Evolutionary conservation across 1,140 invertebrate genomes (phyloP).

Genomic region (Dysdera silvatica): DNA sequence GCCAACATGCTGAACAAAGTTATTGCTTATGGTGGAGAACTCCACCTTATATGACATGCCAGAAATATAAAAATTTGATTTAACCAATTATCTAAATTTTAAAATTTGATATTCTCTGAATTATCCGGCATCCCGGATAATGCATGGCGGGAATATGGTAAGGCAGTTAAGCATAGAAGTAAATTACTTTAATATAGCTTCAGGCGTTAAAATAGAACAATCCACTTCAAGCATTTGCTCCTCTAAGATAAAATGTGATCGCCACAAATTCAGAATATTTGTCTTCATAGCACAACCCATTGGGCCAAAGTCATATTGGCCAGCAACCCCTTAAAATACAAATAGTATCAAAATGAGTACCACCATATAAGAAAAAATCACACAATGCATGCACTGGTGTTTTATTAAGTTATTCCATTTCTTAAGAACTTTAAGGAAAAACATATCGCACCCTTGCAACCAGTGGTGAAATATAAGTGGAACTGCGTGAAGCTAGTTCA

Average conservation of each 20-base stretch:
- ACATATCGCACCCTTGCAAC: too few species aligned
- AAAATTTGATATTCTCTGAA: too few species aligned
- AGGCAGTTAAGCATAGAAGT: too few species aligned
- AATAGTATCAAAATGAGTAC: neutral
- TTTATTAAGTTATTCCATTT: neutral
- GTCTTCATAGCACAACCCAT: constrained; percentile 98
- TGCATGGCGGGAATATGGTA: too few species aligned
- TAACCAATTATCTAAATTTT: too few species aligned
- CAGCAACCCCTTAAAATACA: constrained; percentile 50
- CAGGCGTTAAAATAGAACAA: constrained; percentile 93
- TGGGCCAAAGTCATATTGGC: constrained; percentile 96
- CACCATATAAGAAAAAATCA: neutral
- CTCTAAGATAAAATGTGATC: constrained; percentile 91
- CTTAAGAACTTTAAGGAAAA: neutral
- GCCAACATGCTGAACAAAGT: too few species aligned
- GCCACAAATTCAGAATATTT: constrained; percentile 88
- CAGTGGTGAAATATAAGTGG: too few species aligned
- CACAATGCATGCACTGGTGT: neutral
- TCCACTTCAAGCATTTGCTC: constrained; percentile 99
- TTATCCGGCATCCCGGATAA: too few species aligned
- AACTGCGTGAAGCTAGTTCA: too few species aligned
- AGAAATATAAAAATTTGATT: constrained; percentile 17
- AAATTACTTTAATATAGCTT: constrained; percentile 78
- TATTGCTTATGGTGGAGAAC: too few species aligned
- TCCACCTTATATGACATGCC: too few species aligned